Base-by-base conservation (phyloP, 1,140 invertebrate species). In the Anoplophora glabripennis region DNA sequence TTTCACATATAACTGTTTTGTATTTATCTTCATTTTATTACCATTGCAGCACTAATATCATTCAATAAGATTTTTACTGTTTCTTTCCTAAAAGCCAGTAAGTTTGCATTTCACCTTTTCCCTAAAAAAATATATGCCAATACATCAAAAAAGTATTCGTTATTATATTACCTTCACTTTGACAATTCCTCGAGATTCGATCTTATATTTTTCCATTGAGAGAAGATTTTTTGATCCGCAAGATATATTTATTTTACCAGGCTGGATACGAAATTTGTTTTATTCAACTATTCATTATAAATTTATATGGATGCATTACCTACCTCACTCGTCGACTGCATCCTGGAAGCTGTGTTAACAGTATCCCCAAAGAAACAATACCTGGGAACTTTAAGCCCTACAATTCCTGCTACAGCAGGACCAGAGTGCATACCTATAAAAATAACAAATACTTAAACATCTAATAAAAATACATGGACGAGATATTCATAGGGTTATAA, bases 361-460 rank as follows among this genome's bases (percentile, higher is more conserved):
- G 92, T 93, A 72, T 96, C 93, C 0, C 93, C 93, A 59, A 92
- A 91, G 4, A 92, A 83, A 61, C 89, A 92, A 71, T 91, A 92
- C 57, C 83, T 74, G 0, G 84, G 88, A 67, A 90, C 84, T 71
- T 88, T 88, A 28, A 88, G 76, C 1, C 88, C 88, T 0, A 87
- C 84, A 11, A 87, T 82, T 18, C 84, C 85, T 10, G 84, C 82
- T 11, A 84, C 83, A 4, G 81, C 81, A 28, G 83, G 77, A 42
- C 86, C 84, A 68, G 70, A 78, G 64, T 79, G 78, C 7, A 79
- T 74, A 34, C 77, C 76, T 78, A 48, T 41, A 64, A 60, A 59
- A 59, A n/a, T n/a, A 57, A 61, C 82, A 82, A 28, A 28, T 28
- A 3, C 21, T 28, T 28, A 28, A 28, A 5, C 21, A 5, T 28